Evolutionary conservation across 2,113 vertebrate genomes (phyloP), one percentile per base, ranked within the genome.

Genomic region (Melanocharis versteri): DNA sequence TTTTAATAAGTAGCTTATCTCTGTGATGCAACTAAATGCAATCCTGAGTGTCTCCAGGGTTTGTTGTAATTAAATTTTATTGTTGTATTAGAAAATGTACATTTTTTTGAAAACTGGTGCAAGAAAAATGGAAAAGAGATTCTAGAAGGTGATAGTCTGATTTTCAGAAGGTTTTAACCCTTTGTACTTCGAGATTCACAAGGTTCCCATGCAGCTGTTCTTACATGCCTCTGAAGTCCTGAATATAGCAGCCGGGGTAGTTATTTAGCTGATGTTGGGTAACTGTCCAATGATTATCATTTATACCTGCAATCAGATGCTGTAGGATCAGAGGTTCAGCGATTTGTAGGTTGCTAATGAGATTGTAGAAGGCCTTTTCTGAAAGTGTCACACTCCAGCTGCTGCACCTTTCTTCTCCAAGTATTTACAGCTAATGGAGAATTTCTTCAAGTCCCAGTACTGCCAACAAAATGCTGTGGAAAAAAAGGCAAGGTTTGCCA

Each of bases 1-100:
- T 97, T 96, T 95, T 96, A 94, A 94, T 96, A 96, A 96, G 89
- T 50, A 69, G 57, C 87, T 96, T 96, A 96, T 94, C 93, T 94
- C 81, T 94, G 66, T 83, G 78, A 72, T 95, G 78, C 66, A 94
- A 96, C 91, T 94, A 83, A 95, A 96, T 96, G 91, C 69, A 93
- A 93, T 87, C 69, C 69, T 64, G 53, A 89, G 73, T 85, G 84
- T 95, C 94, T 95, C 70, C 81, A 79, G 93, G 95, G 81, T 81
- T 94, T 87, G 57, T 64, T 95, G 89, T 96, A 95, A 96, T 96
- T 95, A 96, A 82, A 96, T 96, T 95, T 96, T 95, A 85, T 95
- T 94, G 87, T 94, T 93, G 77, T 79, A 69, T 94, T 96, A 93
- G 65, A 93, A 95, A 97, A 95, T 76, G 72, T 91, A 75, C 40